Evolutionary conservation across 1,140 invertebrate genomes (phyloP), one percentile per base, ranked within the genome.

Genomic region (Panagrolaimus sp.): DNA sequence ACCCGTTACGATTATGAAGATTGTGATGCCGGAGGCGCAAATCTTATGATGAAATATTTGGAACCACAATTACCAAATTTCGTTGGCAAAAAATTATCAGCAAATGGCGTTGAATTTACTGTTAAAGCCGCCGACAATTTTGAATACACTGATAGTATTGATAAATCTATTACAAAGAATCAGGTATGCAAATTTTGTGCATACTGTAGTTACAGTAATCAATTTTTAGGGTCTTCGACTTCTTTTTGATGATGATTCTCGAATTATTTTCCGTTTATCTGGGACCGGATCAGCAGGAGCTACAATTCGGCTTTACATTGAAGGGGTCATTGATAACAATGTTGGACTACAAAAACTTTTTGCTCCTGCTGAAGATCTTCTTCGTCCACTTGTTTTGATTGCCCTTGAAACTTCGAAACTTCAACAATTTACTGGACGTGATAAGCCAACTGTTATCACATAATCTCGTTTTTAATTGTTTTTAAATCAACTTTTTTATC

Each of bases 261-360:
- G 96, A 46, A 89, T 98, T 73, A 90, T 99, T 68, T 90, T 91
- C 84, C 88, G 96, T 62, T 87, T 99, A 52, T 96, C 93, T 83
- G 96, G 96, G 63, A 99, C 96, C 7, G 96, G 96, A 72, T 96
- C 93, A 84, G 91, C 90, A 68, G 95, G 96, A 7, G 95, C 95
- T 15, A 98, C 96, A 15, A 91, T 99, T 74, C 88, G 96, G 66
- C 80, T 98, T 10, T 64, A 73, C 43, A 43, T 55, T 7, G 43
- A 73, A 63, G 43, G 52, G 14, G 26, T 70, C 7, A 38, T 68
- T 43, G 21, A 73, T n/a, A 73, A 28, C 7, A 48, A 52, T 47
- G 44, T 63, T 12, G 28, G 17, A n/a, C 10, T 63, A n/a, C 15
- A 69, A 69, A 43, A 69, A 15, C 52, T 68, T 14, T 21, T 43